Percentiles rank a stretch among this genome's conserved stretches.
phyloP scores from a whole-genome alignment of 2,888 invertebrate species.

The Megalurothrips usitatus region DNA sequence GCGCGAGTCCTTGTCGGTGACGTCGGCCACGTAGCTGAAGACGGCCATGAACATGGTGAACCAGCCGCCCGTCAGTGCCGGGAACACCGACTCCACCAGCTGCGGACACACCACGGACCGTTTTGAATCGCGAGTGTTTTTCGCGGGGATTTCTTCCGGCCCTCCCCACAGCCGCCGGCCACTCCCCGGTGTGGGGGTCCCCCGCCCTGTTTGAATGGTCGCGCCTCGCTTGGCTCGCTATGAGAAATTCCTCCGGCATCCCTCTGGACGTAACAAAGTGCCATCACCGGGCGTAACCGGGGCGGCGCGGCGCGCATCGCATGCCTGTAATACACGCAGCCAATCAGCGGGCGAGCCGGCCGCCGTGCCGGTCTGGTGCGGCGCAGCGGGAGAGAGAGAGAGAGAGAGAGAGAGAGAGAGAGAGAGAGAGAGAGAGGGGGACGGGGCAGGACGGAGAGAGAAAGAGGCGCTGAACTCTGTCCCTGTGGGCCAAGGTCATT shows the following conservation, averaged over 20 bases:
- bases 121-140: too few species aligned
- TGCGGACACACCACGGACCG: neutral
- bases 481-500: neutral
- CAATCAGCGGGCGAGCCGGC: too few species aligned
- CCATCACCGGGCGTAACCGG: slow-evolving; percentile 19
- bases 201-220: too few species aligned
- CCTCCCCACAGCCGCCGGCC: too few species aligned
- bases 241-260: neutral
- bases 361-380: too few species aligned
- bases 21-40: slow-evolving; percentile 83
- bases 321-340: neutral
- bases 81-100: slow-evolving; percentile 65
- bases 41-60: slow-evolving; percentile 88
- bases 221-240: too few species aligned
- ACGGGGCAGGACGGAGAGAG: neutral
- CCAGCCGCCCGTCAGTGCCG: slow-evolving; percentile 79
- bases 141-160: too few species aligned
- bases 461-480: neutral
- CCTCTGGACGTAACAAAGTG: slow-evolving; percentile 20
- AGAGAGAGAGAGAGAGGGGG: slow-evolving; percentile 1
- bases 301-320: neutral
- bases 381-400: neutral
- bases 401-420: slow-evolving; percentile 14
- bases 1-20: slow-evolving; percentile 75
- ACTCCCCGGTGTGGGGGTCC: too few species aligned